These are phyloP conservation scores for Orchesella cincta DNA, from an alignment of 1,140 invertebrate genomes.

Conservation along the genomic window DNA sequence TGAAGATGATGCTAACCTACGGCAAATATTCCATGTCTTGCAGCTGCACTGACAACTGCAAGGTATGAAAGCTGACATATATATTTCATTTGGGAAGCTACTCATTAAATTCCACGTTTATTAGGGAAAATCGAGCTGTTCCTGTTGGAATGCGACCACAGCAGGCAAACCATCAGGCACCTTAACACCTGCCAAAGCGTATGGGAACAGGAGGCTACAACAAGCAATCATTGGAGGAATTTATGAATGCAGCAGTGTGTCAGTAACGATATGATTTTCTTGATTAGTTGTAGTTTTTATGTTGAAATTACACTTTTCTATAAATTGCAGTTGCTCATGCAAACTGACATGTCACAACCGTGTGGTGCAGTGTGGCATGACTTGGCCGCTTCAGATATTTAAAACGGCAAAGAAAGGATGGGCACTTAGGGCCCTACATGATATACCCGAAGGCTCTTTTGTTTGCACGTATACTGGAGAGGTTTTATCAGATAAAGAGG, in stretches of 20 bases:
- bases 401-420: conserved; percentile 67
- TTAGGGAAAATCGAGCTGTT: neutral
- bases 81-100: neutral
- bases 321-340: conserved; percentile 69
- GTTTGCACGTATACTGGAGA: conserved; percentile 94
- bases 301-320: neutral
- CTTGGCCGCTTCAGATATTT: conserved; percentile 75
- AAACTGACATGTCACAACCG: conserved; percentile 76
- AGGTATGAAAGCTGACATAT: conserved; percentile 61
- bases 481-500: conserved; percentile 82
- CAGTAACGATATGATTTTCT: too few species aligned
- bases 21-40: conserved; percentile 86
- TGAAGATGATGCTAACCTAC: conserved; percentile 81
- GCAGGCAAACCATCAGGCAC: neutral
- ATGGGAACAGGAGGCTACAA: neutral
- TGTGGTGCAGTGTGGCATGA: conserved; percentile 81
- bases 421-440: conserved; percentile 91
- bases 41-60: conserved; percentile 88
- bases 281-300: too few species aligned
- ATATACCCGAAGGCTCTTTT: conserved; percentile 88
- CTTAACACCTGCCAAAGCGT: neutral
- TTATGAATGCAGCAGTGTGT: neutral
- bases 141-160: neutral
- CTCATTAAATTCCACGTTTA: neutral
- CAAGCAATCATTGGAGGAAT: neutral